These are phyloP conservation scores for Orchesellides sinensis DNA, from an alignment of 2,888 invertebrate species.

Conservation along the genomic window DNA sequence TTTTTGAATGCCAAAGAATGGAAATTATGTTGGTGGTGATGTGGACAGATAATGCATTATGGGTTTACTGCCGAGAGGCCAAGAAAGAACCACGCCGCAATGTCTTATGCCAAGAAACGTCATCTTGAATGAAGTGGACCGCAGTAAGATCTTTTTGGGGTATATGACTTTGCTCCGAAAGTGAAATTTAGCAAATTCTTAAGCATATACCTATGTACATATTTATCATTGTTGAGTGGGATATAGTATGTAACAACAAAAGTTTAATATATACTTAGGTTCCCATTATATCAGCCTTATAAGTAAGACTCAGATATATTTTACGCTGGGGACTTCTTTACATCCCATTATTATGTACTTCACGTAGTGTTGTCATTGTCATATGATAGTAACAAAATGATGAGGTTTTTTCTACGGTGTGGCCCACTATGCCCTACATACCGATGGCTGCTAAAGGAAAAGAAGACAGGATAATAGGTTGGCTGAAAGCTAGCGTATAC, in stretches of 20 bases:
- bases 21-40: neutral
- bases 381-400: constrained; percentile 11
- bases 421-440: constrained; percentile 30
- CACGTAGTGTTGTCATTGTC: neutral
- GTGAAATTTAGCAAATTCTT: too few relatives aligned
- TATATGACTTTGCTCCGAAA: constrained; percentile 10
- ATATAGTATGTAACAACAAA: too few relatives aligned
- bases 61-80: constrained; percentile 7
- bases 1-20: neutral
- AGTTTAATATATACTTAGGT: too few relatives aligned
- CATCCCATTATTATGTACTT: neutral
- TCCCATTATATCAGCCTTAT: too few relatives aligned
- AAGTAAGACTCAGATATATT: neutral
- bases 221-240: too few relatives aligned
- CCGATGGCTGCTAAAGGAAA: neutral
- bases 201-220: too few relatives aligned
- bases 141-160: too few relatives aligned
- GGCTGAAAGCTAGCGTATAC: neutral
- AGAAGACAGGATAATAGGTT: too few relatives aligned
- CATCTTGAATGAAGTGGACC: too few relatives aligned
- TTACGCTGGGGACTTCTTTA: constrained; percentile 6
- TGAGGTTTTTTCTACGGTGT: constrained; percentile 33
- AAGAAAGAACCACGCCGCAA: constrained; percentile 18
- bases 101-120: neutral
- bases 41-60: neutral